phyloP scores from a whole-genome alignment of 2,888 invertebrate genomes.

The Camptogramma bilineatum region DNA sequence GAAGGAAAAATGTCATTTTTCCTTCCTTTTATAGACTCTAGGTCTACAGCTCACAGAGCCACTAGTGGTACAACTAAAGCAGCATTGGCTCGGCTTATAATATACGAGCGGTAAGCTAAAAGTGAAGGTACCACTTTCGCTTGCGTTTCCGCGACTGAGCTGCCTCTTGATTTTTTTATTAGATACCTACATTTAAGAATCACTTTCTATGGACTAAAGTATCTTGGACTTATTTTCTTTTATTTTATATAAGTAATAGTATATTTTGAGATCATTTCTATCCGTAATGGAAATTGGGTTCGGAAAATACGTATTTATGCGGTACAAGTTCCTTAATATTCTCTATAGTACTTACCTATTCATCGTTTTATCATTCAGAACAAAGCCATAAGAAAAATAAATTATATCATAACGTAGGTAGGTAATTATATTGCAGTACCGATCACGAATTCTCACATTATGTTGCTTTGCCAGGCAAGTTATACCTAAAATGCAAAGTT shows the following conservation, averaged over 20 bases:
- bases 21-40: too few relatives aligned
- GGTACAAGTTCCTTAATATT: neutral
- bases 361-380: neutral
- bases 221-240: neutral
- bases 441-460: slow-evolving; percentile 3
- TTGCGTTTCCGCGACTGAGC: slow-evolving; percentile 50
- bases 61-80: slow-evolving; percentile 20
- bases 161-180: slow-evolving; percentile 48
- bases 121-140: slow-evolving; percentile 76
- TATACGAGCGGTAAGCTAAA: slow-evolving; percentile 50
- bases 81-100: slow-evolving; percentile 9
- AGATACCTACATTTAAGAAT: slow-evolving; percentile 49
- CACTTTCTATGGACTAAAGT: slow-evolving; percentile 55
- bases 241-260: neutral
- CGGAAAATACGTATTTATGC: neutral
- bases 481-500: neutral
- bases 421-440: slow-evolving; percentile 6
- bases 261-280: neutral
- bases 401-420: slow-evolving; percentile 1
- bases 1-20: too few relatives aligned
- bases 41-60: too few relatives aligned
- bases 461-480: neutral
- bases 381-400: neutral
- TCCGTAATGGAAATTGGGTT: neutral
- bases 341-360: neutral